Conservation (phyloP, 1,140 invertebrate genomes). For the Formica exsecta region DNA sequence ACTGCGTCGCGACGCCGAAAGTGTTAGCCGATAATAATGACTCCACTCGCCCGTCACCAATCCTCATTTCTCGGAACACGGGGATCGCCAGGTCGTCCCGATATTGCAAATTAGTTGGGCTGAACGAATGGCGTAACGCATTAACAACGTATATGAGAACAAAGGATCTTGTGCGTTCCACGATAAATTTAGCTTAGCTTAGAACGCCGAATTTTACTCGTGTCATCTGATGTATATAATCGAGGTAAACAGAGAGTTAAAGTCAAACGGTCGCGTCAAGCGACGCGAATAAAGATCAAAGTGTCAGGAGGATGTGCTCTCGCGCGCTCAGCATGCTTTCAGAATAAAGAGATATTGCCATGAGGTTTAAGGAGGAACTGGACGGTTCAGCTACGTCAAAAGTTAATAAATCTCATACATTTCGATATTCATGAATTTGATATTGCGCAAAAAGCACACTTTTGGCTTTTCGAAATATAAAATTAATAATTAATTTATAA, state of each 20-base stretch:
- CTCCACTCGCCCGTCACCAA: neutral
- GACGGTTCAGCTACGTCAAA: too few species aligned
- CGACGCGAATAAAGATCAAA: slow-evolving; percentile 62
- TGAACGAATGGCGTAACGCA: neutral
- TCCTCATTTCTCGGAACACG: slow-evolving; percentile 33
- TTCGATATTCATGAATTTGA: too few species aligned
- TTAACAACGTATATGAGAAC: slow-evolving; percentile 17
- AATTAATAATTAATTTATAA: too few species aligned
- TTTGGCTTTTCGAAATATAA: too few species aligned
- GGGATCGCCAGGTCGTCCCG: slow-evolving; percentile 6
- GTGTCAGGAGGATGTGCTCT: slow-evolving; percentile 33
- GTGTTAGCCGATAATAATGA: slow-evolving; percentile 15
- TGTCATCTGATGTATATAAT: slow-evolving; percentile 36
- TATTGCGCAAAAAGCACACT: too few species aligned
- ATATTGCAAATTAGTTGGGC: slow-evolving; percentile 10
- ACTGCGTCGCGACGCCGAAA: slow-evolving; percentile 55
- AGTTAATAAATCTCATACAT: too few species aligned
- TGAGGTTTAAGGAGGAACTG: neutral
- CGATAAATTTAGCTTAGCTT: slow-evolving; percentile 17
- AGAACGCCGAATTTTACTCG: slow-evolving; percentile 20
- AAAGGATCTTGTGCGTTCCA: slow-evolving; percentile 3
- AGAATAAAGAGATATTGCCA: slow-evolving; percentile 34
- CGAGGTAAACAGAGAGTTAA: slow-evolving; percentile 46
- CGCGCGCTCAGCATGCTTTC: slow-evolving; percentile 8
- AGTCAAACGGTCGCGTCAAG: slow-evolving; percentile 38